These are phyloP conservation scores for Fragum sueziense DNA, from an alignment of 2,888 invertebrate species.

Conservation along the genomic window DNA sequence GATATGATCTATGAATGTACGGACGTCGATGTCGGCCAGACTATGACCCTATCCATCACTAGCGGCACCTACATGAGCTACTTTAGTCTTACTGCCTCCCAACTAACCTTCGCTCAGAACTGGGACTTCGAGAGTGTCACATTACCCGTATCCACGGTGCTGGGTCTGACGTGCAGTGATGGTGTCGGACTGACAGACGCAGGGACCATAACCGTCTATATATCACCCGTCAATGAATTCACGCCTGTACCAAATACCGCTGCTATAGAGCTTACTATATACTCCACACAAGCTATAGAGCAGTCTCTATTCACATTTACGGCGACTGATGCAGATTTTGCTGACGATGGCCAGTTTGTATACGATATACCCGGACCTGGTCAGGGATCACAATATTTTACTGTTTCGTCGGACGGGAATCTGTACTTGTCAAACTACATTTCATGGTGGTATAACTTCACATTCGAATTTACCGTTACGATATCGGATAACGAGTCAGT, in stretches of 20 bases:
- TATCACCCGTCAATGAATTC: slow-evolving; percentile 38
- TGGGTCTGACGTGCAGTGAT: slow-evolving; percentile 40
- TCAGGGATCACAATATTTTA: slow-evolving; percentile 36
- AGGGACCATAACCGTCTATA: slow-evolving; percentile 25
- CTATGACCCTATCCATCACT: slow-evolving; percentile 19
- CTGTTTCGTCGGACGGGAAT: background rate
- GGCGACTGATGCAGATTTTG: slow-evolving; percentile 32
- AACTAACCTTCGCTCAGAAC: slow-evolving; percentile 31
- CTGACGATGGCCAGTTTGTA: slow-evolving; percentile 27
- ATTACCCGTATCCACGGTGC: slow-evolving; percentile 21
- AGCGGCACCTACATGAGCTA: slow-evolving; percentile 32
- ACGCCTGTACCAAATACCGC: slow-evolving; percentile 25
- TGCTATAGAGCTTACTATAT: slow-evolving; percentile 26
- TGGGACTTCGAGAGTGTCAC: slow-evolving; percentile 39
- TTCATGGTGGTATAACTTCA: slow-evolving; percentile 28
- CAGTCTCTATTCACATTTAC: slow-evolving; percentile 30
- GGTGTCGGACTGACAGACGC: slow-evolving; percentile 25
- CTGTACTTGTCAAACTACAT: slow-evolving; percentile 23
- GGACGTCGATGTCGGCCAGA: slow-evolving; percentile 37
- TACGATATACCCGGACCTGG: slow-evolving; percentile 34
- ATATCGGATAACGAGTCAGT: slow-evolving; percentile 30
- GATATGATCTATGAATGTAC: slow-evolving; percentile 23
- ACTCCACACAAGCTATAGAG: slow-evolving; percentile 24
- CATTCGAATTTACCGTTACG: slow-evolving; percentile 31
- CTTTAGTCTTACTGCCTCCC: slow-evolving; percentile 12